These are phyloP conservation scores for Myiothlypis chrysogaster DNA, from an alignment of 2,797 vertebrate genomes.

Conservation along the genomic window DNA sequence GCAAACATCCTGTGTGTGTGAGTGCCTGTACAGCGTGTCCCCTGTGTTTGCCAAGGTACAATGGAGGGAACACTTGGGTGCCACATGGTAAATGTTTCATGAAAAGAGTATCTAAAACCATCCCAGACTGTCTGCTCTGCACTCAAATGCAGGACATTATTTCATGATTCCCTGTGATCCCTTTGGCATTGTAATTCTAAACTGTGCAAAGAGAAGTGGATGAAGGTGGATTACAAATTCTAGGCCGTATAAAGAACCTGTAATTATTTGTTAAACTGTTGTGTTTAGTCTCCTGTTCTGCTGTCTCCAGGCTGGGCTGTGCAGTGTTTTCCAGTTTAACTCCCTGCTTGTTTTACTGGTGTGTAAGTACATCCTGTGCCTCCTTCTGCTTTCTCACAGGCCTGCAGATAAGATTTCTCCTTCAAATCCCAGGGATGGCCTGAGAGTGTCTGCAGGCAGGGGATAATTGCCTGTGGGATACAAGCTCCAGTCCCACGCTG, in stretches of 20 bases:
- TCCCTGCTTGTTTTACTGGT: conserved; percentile 17
- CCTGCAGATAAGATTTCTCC: conserved; percentile 49
- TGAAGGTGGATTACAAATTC: conserved; percentile 56
- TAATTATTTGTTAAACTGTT: conserved; percentile 64
- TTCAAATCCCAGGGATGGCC: conserved; percentile 19
- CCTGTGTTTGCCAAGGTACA: conserved; percentile 26
- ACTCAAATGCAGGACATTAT: conserved; percentile 55
- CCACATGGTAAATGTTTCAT: conserved; percentile 61
- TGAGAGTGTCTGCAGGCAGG: background rate
- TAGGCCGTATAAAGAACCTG: conserved; percentile 31
- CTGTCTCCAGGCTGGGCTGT: conserved; percentile 16
- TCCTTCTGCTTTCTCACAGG: conserved; percentile 39
- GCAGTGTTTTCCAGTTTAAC: conserved; percentile 11
- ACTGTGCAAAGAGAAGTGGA: conserved; percentile 54
- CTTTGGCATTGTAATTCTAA: conserved; percentile 60
- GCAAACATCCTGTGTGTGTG: conserved; percentile 3
- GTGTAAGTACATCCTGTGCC: background rate
- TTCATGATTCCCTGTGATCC: conserved; percentile 61
- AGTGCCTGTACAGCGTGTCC: background rate
- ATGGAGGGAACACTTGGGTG: background rate
- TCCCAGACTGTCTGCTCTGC: conserved; percentile 50
- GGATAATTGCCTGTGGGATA: background rate
- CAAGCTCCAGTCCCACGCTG: background rate
- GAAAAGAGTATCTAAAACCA: conserved; percentile 58
- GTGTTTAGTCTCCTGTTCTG: conserved; percentile 37